Evolutionary conservation across 2,113 vertebrate species (phyloP), one percentile per base, ranked within the genome.

Genomic region (Reinhardtius hippoglossoides): DNA sequence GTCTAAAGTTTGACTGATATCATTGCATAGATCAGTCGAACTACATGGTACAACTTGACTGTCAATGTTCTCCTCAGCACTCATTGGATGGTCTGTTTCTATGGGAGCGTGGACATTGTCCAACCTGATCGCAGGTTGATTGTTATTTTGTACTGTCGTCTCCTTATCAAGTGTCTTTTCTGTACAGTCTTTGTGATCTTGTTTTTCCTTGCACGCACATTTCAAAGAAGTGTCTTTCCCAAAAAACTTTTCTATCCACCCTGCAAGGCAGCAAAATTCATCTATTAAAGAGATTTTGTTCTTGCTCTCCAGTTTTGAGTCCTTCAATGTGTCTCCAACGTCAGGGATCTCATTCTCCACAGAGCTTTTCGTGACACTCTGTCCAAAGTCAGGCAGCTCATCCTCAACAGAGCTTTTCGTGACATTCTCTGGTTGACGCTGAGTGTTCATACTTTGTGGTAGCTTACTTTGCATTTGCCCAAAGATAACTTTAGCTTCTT

Each of bases 221-320:
- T 66, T 78, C 1, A 3, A 4, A 13, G 21, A 1, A 1, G 3
- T 35, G 2, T 21, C 23, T 52, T 54, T 37, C 35, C 73, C 81
- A 5, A 4, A 26, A 40, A 84, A 20, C 1, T 48, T 23, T 66
- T 90, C 68, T 14, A 88, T 40, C 81, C 84, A 92, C 68, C 37
- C 85, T 48, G 27, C n/a, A 62, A 93, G 9, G 64, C 94, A 94
- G 82, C 94, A 94, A 78, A 87, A 23, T 18, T 68, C 16, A 6
- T 89, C 24, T 15, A 89, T 21, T n/a, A 67, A 9, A 18, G 23
- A 6, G 2, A 26, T 12, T 4, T 4, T 23, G 1, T 3, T 50
- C 46, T 46, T n/a, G 0, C 27, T 54, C 18, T 72, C 15, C 21
- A 1, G 3, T 18, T 65, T 20, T 31, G 58, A 7, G 0, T 83